Conservation (phyloP, 2,113 vertebrate species). For the Pseudois nayaur region DNA sequence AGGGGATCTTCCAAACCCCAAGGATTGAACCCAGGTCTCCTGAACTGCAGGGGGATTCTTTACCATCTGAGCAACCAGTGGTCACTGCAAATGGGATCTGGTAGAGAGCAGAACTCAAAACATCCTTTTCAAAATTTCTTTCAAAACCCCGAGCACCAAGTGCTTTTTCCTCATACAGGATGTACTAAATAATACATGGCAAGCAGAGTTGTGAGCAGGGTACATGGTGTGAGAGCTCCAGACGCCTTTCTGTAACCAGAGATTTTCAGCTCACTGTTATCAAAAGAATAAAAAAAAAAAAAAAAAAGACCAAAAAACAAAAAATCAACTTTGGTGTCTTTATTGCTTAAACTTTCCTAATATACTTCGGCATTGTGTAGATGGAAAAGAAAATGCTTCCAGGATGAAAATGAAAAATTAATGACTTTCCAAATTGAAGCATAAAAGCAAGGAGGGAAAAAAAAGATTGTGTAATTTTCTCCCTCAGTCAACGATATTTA, state of each 20-base stretch:
- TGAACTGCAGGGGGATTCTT: neutral
- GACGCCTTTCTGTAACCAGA: too few species aligned
- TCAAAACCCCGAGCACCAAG: neutral
- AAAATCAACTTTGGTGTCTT: neutral
- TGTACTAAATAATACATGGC: neutral
- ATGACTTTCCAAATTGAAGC: neutral
- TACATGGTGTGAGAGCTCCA: accelerated
- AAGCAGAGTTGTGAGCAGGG: accelerated
- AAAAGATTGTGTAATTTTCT: neutral
- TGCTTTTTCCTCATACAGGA: neutral
- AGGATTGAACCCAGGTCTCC: neutral
- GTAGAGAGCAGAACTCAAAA: neutral
- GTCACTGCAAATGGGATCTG: neutral
- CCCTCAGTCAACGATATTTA: neutral
- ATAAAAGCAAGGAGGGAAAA: neutral
- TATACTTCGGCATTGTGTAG: neutral
- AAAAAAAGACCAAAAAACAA: neutral
- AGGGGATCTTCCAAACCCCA: neutral
- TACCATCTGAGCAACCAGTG: neutral
- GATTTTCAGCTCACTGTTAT: neutral
- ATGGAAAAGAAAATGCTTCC: neutral
- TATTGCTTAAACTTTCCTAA: neutral
- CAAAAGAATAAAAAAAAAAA: neutral
- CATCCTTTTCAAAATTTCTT: neutral
- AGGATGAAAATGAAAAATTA: neutral